phyloP scores from a whole-genome alignment of 2,113 vertebrate species.

The Smithornis capensis region DNA sequence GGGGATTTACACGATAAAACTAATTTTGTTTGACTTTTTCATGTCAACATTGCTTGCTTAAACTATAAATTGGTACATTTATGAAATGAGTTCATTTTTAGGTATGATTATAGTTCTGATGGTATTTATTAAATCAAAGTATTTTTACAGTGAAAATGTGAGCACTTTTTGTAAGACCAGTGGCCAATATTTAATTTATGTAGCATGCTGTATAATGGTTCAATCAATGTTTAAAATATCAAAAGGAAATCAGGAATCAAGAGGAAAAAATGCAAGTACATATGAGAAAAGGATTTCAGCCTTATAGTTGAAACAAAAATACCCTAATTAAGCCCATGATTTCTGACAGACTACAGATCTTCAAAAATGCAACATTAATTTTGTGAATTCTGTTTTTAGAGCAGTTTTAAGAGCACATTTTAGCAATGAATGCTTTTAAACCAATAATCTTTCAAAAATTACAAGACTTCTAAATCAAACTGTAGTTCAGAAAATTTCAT shows the following conservation, averaged over 20 bases:
- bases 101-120: background rate
- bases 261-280: background rate
- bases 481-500: background rate
- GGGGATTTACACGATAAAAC: slow-evolving; percentile 6
- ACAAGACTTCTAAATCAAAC: background rate
- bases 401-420: background rate
- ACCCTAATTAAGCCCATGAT: too few relatives aligned
- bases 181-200: background rate
- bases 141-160: background rate
- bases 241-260: background rate
- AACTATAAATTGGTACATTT: background rate
- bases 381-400: background rate
- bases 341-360: background rate
- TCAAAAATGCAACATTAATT: background rate
- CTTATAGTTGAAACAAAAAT: background rate
- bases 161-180: background rate
- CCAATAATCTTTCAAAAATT: background rate
- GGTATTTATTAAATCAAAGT: background rate
- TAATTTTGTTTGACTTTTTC: slow-evolving; percentile 14
- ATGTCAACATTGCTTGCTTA: background rate
- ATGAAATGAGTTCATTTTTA: background rate
- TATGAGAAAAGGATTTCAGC: background rate
- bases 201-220: background rate
- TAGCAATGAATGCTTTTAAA: background rate
- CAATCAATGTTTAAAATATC: background rate